A percentile compares a stretch with the other conserved stretches of the same genome.
phyloP scores from a whole-genome alignment of 2,888 invertebrate species.

The Plutella xylostella region DNA sequence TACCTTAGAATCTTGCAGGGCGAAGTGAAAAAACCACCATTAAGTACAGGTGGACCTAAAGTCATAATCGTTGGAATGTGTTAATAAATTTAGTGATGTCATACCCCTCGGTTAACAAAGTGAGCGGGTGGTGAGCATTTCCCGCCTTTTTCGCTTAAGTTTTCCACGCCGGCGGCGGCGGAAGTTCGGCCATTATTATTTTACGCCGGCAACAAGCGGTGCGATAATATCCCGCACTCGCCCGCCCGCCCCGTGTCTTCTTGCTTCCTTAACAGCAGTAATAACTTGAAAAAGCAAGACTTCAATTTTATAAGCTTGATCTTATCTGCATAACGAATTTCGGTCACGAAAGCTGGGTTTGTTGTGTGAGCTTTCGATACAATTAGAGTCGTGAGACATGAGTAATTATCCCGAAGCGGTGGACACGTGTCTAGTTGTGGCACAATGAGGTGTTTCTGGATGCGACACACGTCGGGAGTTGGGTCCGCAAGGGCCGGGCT shows the following conservation, averaged over 20 bases:
- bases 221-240: slow-evolving; percentile 66
- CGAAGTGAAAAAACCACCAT: slow-evolving; percentile 37
- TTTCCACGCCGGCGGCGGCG: slow-evolving; percentile 68
- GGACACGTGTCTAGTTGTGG: not conserved
- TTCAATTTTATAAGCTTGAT: slow-evolving; percentile 37
- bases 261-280: slow-evolving; percentile 64
- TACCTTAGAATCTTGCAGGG: no score
- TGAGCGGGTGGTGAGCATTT: slow-evolving; percentile 51
- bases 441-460: slow-evolving; percentile 25
- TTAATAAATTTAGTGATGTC: slow-evolving; percentile 70
- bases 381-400: not conserved
- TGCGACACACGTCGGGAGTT: slow-evolving; percentile 29
- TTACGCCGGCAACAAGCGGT: slow-evolving; percentile 71
- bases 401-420: not conserved
- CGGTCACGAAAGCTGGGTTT: slow-evolving; percentile 2
- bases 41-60: slow-evolving; percentile 40
- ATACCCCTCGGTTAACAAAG: slow-evolving; percentile 24
- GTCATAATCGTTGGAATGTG: slow-evolving; percentile 46
- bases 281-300: slow-evolving; percentile 60
- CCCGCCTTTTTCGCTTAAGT: slow-evolving; percentile 64
- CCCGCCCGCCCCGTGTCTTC: slow-evolving; percentile 53
- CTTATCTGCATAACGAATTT: slow-evolving; percentile 13
- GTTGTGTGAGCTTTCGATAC: not conserved
- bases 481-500: slow-evolving; percentile 46
- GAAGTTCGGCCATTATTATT: slow-evolving; percentile 72